phyloP scores from a whole-genome alignment of 37 sponge, comb jelly and placozoan genomes.

The Aphrocallistes beatrix region DNA sequence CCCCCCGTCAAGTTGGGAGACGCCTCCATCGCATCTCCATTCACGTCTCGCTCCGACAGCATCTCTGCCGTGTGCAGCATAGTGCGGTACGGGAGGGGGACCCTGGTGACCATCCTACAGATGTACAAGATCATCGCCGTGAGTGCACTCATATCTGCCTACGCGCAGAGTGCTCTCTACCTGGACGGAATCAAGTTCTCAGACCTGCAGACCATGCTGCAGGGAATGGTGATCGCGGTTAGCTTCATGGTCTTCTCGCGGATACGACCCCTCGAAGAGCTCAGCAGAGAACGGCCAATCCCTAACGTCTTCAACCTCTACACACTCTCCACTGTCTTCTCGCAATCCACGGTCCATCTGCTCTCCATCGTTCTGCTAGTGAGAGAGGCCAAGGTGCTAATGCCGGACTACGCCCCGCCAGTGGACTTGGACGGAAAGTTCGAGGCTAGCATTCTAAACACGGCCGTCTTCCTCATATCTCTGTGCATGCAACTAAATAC shows the following conservation, averaged over 20 bases:
- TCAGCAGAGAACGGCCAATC: constrained; percentile 76
- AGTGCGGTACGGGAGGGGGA: constrained; percentile 87
- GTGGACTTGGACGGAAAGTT: constrained; percentile 91
- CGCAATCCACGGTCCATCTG: constrained; percentile 80
- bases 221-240: constrained; percentile 80
- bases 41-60: constrained; percentile 73
- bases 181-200: constrained; percentile 94
- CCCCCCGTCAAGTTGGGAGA: constrained; percentile 84
- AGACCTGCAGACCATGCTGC: constrained; percentile 84
- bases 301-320: constrained; percentile 93
- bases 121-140: constrained; percentile 99
- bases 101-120: constrained; percentile 91
- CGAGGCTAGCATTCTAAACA: constrained; percentile 74
- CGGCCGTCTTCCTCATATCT: constrained; percentile 84
- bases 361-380: constrained; percentile 60
- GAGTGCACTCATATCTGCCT: constrained; percentile 90
- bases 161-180: constrained; percentile 93
- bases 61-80: constrained; percentile 64
- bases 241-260: constrained; percentile 82
- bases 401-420: neutral
- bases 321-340: constrained; percentile 71
- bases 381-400: constrained; percentile 34
- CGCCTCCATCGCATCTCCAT: constrained; percentile 97
- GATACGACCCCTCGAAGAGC: constrained; percentile 55
- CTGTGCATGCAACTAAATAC: constrained; percentile 90